A percentile compares a stretch with the other conserved stretches of the same genome.
Conservation (phyloP, 2,113 vertebrate species). For the Takifugu bimaculatus region DNA sequence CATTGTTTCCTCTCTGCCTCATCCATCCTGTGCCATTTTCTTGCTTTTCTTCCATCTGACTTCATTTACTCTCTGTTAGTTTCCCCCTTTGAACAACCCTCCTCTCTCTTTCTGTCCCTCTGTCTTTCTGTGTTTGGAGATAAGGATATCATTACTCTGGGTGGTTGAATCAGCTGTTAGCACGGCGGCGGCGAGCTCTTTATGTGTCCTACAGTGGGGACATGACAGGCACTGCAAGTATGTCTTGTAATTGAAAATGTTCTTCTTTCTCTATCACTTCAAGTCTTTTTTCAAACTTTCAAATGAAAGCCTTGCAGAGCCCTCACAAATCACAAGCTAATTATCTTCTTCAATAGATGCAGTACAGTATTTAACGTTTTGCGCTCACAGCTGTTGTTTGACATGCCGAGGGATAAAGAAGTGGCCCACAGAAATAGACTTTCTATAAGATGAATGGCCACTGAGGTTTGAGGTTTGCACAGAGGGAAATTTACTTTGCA, state of each 20-base stretch:
- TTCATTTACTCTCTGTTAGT: constrained; percentile 15
- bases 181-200: not conserved
- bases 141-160: constrained; percentile 44
- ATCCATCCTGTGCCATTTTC: constrained; percentile 17
- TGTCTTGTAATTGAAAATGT: not conserved
- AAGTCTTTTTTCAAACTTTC: not conserved
- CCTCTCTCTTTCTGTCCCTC: constrained; percentile 5
- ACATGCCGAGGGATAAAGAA: not conserved
- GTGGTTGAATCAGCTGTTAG: constrained; percentile 38
- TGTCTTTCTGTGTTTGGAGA: constrained; percentile 34
- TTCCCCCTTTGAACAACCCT: not conserved
- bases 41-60: constrained; percentile 13
- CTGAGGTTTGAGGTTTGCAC: not conserved
- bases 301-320: not conserved
- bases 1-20: not conserved
- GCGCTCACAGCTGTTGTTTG: not conserved
- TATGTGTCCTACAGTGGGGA: not conserved
- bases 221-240: not conserved
- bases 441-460: not conserved
- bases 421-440: not conserved
- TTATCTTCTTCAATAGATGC: not conserved
- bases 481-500: not conserved
- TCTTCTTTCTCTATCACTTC: not conserved
- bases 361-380: not conserved
- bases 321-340: not conserved